These are phyloP conservation scores for Cerastoderma edule DNA, from an alignment of 2,888 invertebrate species.

Conservation along the genomic window DNA sequence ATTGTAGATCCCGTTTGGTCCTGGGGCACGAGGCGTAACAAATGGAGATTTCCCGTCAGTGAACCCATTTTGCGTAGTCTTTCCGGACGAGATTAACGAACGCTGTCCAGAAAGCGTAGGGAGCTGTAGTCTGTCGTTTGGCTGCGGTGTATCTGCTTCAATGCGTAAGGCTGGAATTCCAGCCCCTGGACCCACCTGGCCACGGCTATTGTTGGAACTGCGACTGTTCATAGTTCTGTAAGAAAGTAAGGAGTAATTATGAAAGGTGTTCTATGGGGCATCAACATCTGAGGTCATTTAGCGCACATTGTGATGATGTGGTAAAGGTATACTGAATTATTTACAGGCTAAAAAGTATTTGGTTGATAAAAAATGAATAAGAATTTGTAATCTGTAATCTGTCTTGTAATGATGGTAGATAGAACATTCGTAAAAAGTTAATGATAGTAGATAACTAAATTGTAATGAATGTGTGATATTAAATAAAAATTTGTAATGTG, in stretches of 20 bases:
- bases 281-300: no score
- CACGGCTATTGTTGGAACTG: slow-evolving; percentile 62
- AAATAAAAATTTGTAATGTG: no score
- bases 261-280: no score
- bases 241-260: slow-evolving; percentile 37
- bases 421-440: no score
- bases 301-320: no score
- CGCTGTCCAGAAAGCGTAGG: slow-evolving; percentile 51
- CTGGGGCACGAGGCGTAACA: slow-evolving; percentile 58
- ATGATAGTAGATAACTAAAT: no score
- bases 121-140: slow-evolving; percentile 68
- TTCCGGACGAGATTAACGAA: slow-evolving; percentile 66
- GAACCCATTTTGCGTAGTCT: slow-evolving; percentile 66
- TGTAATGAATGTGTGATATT: no score
- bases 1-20: slow-evolving; percentile 54
- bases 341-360: no score
- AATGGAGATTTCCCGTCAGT: slow-evolving; percentile 57
- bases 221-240: slow-evolving; percentile 76
- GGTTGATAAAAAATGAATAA: no score
- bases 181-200: slow-evolving; percentile 52
- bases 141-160: slow-evolving; percentile 78
- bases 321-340: no score
- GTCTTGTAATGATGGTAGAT: no score
- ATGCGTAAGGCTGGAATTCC: slow-evolving; percentile 75
- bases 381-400: no score